Conservation (phyloP, 2,797 vertebrate species). For the Danionella dracula region DNA sequence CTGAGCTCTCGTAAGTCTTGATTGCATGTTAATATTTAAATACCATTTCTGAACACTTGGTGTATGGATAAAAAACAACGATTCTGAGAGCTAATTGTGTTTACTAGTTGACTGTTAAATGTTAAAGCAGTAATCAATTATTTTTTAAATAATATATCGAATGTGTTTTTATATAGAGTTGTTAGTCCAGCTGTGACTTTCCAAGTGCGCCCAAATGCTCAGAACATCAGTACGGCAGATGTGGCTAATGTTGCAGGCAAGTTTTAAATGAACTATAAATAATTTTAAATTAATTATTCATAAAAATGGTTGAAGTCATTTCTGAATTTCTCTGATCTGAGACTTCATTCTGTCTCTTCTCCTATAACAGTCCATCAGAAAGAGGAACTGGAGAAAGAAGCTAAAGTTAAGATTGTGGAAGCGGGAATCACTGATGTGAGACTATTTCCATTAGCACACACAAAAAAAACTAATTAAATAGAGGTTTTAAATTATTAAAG, state of each 20-base stretch:
- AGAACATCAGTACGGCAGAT: conserved; percentile 78
- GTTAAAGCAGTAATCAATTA: no score
- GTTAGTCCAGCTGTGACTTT: conserved; percentile 90
- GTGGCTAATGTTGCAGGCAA: conserved; percentile 82
- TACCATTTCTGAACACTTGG: conserved; percentile 23
- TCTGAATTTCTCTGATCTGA: not conserved
- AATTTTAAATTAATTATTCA: no score
- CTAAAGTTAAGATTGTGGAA: conserved; percentile 71
- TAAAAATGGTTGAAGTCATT: no score
- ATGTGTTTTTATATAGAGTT: conserved; percentile 69
- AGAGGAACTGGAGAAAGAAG: conserved; percentile 68
- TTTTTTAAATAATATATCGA: not conserved
- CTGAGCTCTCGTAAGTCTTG: conserved; percentile 78
- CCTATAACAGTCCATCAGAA: conserved; percentile 64
- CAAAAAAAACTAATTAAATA: no score
- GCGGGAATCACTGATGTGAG: conserved; percentile 75
- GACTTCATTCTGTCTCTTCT: not conserved
- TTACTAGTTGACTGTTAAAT: no score
- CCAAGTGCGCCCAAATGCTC: conserved; percentile 74
- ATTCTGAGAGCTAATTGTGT: no score
- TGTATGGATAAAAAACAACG: no score
- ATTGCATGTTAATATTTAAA: not conserved
- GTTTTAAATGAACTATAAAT: no score
- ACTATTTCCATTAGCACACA: no score
- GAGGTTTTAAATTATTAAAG: no score